A percentile compares a stretch with the other conserved stretches of the same genome.
Conservation (phyloP, 1,140 invertebrate genomes). For the Hydropsyche tenuis region DNA sequence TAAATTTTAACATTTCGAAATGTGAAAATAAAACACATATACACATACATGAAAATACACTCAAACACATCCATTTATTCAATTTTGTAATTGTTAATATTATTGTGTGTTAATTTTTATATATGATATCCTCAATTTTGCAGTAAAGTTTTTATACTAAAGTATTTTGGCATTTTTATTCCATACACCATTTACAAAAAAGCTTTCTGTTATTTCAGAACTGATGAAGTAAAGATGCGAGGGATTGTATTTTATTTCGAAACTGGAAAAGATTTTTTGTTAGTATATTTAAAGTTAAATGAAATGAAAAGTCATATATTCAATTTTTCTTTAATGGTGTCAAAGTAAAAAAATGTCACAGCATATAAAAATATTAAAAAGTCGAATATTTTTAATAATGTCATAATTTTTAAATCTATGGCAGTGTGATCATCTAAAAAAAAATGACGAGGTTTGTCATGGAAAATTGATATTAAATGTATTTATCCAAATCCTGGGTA, state of each 20-base stretch:
- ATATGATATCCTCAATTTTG: constrained; percentile 36
- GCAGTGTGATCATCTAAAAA: constrained; percentile 22
- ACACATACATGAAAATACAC: background rate
- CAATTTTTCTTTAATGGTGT: constrained; percentile 36
- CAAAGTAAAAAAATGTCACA: constrained; percentile 35
- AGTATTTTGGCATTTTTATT: no score
- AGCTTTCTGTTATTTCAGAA: no score
- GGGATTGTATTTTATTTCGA: no score
- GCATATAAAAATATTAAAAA: constrained; percentile 35
- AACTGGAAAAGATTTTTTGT: background rate
- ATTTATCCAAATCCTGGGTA: no score
- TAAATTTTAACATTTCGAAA: background rate
- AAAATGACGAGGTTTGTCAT: background rate
- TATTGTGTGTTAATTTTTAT: constrained; percentile 32
- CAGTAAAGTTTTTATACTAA: constrained; percentile 30
- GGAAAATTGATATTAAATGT: background rate
- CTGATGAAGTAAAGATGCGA: no score
- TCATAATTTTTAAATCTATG: constrained; percentile 27
- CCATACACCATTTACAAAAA: no score
- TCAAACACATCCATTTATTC: constrained; percentile 7
- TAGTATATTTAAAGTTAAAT: background rate
- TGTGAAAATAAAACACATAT: background rate
- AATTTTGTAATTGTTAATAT: constrained; percentile 31
- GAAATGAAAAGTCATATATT: constrained; percentile 8
- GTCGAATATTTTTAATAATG: no score